phyloP scores from a whole-genome alignment of 2,888 invertebrate genomes.

The Mayetiola destructor region DNA sequence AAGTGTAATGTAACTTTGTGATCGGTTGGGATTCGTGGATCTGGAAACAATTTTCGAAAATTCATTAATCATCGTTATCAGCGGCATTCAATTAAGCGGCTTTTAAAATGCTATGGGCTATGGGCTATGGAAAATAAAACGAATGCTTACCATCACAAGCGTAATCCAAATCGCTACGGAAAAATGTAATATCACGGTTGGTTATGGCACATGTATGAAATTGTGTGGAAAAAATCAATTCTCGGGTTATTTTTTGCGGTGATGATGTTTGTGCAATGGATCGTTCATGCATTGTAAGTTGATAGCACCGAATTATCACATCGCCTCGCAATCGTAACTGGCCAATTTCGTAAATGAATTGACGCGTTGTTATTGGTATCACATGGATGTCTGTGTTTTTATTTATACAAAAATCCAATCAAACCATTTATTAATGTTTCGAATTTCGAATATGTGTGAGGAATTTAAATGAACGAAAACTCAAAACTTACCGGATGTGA shows the following conservation, averaged over 20 bases:
- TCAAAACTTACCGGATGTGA: conserved; percentile 53
- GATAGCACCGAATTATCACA: conserved; percentile 81
- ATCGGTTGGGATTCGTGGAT: conserved; percentile 24
- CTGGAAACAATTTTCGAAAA: conserved; percentile 16
- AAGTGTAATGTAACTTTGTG: conserved; percentile 23
- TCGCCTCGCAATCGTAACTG: conserved; percentile 55
- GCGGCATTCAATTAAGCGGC: background rate
- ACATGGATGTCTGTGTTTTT: conserved; percentile 23
- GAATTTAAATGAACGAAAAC: background rate
- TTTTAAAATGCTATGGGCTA: background rate
- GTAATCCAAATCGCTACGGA: conserved; percentile 72
- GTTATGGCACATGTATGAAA: conserved; percentile 90
- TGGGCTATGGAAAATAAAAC: background rate
- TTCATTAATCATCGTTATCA: background rate
- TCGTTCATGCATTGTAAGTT: conserved; percentile 38
- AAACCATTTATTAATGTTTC: too few species aligned
- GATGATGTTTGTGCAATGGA: conserved; percentile 25
- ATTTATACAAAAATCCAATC: too few species aligned
- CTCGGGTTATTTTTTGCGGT: conserved; percentile 31
- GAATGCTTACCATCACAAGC: conserved; percentile 55
- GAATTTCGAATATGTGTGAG: too few species aligned
- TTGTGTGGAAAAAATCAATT: conserved; percentile 74
- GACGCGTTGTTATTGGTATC: conserved; percentile 32
- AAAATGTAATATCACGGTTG: conserved; percentile 70
- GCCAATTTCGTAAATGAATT: conserved; percentile 53